Conservation (phyloP, 2,888 invertebrate species). For the Sisyra nigra region DNA sequence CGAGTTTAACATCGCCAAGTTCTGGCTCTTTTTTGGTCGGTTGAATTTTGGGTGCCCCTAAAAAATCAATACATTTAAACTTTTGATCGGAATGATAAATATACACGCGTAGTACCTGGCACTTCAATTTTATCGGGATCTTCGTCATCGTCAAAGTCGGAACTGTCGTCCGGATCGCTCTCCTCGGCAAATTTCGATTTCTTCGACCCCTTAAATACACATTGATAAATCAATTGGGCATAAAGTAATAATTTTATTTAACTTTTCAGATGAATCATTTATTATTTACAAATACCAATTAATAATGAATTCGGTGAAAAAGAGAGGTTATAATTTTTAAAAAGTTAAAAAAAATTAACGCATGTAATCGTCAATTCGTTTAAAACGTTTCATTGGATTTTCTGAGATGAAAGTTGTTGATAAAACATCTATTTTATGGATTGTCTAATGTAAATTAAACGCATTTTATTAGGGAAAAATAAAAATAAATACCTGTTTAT, state of each 20-base stretch:
- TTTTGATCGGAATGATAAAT: slow-evolving; percentile 10
- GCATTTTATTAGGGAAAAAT: too few species aligned
- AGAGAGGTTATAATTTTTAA: neutral
- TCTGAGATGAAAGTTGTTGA: too few species aligned
- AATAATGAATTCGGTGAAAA: neutral
- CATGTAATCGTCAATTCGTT: too few species aligned
- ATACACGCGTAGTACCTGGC: too few species aligned
- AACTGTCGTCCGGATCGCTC: slow-evolving; percentile 34
- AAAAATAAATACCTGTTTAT: too few species aligned
- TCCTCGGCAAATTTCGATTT: slow-evolving; percentile 23
- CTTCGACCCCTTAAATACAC: slow-evolving; percentile 19
- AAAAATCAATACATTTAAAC: slow-evolving; percentile 12
- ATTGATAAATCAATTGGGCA: neutral
- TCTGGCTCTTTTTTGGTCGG: slow-evolving; percentile 33
- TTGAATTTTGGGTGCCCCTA: slow-evolving; percentile 65
- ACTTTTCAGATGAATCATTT: neutral
- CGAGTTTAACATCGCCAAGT: slow-evolving; percentile 16
- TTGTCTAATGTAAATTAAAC: too few species aligned
- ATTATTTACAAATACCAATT: neutral
- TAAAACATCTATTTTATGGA: too few species aligned
- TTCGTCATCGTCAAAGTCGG: slow-evolving; percentile 73
- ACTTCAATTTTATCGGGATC: slow-evolving; percentile 87
- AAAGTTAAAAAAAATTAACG: too few species aligned
- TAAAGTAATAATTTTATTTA: neutral
- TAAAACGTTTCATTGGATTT: too few species aligned